Percentiles rank a stretch among this genome's conserved stretches.
phyloP scores from a whole-genome alignment of 2,797 vertebrate genomes.

The Aselliscus stoliczkanus region DNA sequence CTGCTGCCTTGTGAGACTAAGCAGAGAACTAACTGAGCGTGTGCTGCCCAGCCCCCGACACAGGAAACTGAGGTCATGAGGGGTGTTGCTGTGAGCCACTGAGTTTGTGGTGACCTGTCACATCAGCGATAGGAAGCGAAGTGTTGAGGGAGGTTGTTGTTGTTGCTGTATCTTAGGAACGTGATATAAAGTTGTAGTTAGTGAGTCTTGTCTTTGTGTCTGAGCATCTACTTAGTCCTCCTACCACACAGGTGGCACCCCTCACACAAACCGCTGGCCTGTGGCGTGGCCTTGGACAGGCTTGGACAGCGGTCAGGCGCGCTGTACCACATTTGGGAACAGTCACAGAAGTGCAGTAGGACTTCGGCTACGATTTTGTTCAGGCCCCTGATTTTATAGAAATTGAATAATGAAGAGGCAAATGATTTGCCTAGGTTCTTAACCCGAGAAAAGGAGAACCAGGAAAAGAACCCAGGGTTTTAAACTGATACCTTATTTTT shows the following conservation, averaged over 20 bases:
- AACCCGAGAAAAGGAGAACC: not conserved
- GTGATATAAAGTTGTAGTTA: not conserved
- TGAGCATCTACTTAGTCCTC: not conserved
- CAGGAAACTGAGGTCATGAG: not conserved
- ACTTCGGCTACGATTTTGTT: not conserved
- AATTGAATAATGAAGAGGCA: not conserved
- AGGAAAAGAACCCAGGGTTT: not conserved
- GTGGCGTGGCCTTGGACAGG: not conserved
- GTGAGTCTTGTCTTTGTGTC: not conserved
- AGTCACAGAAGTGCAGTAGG: not conserved
- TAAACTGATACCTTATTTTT: not conserved
- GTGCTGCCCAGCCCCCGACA: not conserved
- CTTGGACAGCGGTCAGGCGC: not conserved
- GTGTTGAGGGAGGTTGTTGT: not conserved
- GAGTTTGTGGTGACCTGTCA: not conserved
- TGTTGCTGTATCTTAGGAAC: not conserved
- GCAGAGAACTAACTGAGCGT: not conserved
- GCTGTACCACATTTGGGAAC: not conserved
- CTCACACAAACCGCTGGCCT: not conserved
- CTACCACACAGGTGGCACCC: fast-evolving
- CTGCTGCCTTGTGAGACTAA: not conserved
- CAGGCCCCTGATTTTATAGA: not conserved
- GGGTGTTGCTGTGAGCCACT: not conserved
- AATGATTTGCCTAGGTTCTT: not conserved
- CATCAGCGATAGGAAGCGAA: not conserved